A percentile compares a stretch with the other conserved stretches of the same genome.
Conservation (phyloP, 2,113 vertebrate genomes). For the Echinops telfairi region DNA sequence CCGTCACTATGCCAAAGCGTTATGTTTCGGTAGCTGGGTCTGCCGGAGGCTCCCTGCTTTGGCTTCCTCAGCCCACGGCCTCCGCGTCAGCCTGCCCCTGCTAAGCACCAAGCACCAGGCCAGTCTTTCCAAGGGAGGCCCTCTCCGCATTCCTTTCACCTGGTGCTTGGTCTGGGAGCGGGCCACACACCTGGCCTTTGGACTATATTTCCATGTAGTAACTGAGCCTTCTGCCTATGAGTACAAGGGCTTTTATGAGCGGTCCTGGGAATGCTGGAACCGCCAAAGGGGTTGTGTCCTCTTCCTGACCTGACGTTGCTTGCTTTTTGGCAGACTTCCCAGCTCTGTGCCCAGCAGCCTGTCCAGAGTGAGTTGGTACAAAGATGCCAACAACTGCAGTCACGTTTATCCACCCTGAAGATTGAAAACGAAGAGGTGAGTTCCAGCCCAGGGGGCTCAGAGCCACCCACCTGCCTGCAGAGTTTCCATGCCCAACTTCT, state of each 20-base stretch:
- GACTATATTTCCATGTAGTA: slow-evolving; percentile 56
- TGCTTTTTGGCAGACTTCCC: slow-evolving; percentile 89
- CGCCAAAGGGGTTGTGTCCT: neutral
- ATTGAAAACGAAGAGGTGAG: slow-evolving; percentile 99
- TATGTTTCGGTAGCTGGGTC: slow-evolving; percentile 33
- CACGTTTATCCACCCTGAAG: slow-evolving; percentile 95
- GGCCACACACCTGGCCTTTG: neutral
- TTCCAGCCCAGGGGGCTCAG: neutral
- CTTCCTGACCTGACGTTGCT: slow-evolving; percentile 57
- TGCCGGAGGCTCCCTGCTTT: neutral
- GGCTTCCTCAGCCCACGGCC: neutral
- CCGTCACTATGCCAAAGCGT: slow-evolving; percentile 39
- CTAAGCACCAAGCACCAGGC: neutral
- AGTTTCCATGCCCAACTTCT: slow-evolving; percentile 1
- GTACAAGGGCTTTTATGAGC: neutral
- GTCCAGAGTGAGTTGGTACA: slow-evolving; percentile 95
- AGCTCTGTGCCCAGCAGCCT: slow-evolving; percentile 95
- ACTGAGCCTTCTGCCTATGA: slow-evolving; percentile 22
- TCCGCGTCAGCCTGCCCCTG: neutral
- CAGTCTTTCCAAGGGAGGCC: neutral
- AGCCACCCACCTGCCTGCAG: neutral
- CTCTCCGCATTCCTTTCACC: neutral
- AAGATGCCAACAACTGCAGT: slow-evolving; percentile 97
- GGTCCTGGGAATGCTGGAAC: slow-evolving; percentile 21
- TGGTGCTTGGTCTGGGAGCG: neutral